phyloP scores from a whole-genome alignment of 2,888 invertebrate genomes.

The Marasmarcha lunaedactyla region DNA sequence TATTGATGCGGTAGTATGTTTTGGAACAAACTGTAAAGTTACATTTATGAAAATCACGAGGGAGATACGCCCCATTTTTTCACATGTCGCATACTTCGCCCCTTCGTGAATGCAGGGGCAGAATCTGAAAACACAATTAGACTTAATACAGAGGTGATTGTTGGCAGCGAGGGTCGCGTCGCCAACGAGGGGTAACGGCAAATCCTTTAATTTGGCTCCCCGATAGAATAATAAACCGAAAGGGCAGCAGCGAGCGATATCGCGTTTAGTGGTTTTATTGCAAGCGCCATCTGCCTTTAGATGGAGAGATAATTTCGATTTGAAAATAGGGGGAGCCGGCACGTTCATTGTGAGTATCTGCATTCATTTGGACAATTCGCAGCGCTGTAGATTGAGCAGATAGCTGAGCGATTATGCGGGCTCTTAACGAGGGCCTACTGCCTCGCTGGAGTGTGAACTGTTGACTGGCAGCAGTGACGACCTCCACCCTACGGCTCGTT shows the following conservation, averaged over 20 bases:
- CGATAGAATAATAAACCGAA: slow-evolving; percentile 68
- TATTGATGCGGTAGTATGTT: slow-evolving; percentile 16
- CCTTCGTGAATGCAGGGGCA: slow-evolving; percentile 54
- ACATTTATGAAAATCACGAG: slow-evolving; percentile 55
- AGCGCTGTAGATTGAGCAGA: slow-evolving; percentile 46
- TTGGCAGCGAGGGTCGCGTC: slow-evolving; percentile 56
- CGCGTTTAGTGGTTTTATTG: slow-evolving; percentile 67
- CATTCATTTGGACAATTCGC: slow-evolving; percentile 60
- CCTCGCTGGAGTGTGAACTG: too few relatives aligned
- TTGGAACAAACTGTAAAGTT: slow-evolving; percentile 32
- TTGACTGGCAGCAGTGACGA: too few relatives aligned
- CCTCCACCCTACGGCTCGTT: too few relatives aligned
- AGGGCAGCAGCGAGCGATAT: slow-evolving; percentile 59
- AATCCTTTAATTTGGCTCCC: slow-evolving; percentile 71
- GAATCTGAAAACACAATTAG: slow-evolving; percentile 71
- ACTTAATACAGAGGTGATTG: slow-evolving; percentile 72
- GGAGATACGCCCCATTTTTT: slow-evolving; percentile 59
- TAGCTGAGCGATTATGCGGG: slow-evolving; percentile 45
- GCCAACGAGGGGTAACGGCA: slow-evolving; percentile 52
- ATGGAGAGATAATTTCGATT: slow-evolving; percentile 66
- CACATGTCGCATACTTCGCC: slow-evolving; percentile 44
- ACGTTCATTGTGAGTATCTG: slow-evolving; percentile 52
- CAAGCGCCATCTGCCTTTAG: slow-evolving; percentile 67
- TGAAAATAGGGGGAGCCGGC: slow-evolving; percentile 42
- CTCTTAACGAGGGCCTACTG: slow-evolving; percentile 33